These are phyloP conservation scores for Ethmia dodecea DNA, from an alignment of 2,888 invertebrate genomes.

Conservation along the genomic window DNA sequence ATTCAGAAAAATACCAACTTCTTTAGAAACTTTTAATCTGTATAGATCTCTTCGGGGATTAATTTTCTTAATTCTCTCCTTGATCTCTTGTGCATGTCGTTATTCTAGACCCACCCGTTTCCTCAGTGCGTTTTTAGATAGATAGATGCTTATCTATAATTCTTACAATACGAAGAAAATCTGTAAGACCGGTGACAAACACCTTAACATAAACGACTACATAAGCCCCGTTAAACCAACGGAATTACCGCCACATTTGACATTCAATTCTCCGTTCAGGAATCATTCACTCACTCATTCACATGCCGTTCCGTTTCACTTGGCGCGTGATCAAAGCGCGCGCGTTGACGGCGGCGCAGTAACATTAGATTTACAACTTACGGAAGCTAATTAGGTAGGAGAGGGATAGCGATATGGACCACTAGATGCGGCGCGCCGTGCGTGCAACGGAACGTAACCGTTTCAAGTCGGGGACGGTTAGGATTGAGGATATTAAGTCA, in stretches of 20 bases:
- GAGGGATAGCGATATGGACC: conserved; percentile 40
- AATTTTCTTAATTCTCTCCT: no score
- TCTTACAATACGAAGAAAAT: no score
- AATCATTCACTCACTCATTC: conserved; percentile 46
- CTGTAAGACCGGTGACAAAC: background rate
- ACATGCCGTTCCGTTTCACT: conserved; percentile 57
- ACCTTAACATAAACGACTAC: background rate
- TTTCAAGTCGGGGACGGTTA: no score
- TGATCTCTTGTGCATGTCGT: no score
- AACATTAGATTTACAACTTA: conserved; percentile 66
- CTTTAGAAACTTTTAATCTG: no score
- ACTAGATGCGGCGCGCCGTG: conserved; percentile 40
- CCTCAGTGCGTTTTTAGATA: no score
- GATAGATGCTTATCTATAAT: no score
- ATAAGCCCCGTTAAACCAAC: conserved; percentile 10
- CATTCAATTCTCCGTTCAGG: conserved; percentile 62
- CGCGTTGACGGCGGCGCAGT: conserved; percentile 54
- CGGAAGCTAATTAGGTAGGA: conserved; percentile 69
- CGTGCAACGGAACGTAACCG: conserved; percentile 49
- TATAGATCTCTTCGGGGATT: no score
- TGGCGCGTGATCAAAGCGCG: conserved; percentile 59
- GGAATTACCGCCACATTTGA: conserved; percentile 58
- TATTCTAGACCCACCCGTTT: no score
- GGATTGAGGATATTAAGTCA: background rate
- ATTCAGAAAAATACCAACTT: no score